Conservation (phyloP, 1,140 invertebrate genomes). For the Episyrphus balteatus region DNA sequence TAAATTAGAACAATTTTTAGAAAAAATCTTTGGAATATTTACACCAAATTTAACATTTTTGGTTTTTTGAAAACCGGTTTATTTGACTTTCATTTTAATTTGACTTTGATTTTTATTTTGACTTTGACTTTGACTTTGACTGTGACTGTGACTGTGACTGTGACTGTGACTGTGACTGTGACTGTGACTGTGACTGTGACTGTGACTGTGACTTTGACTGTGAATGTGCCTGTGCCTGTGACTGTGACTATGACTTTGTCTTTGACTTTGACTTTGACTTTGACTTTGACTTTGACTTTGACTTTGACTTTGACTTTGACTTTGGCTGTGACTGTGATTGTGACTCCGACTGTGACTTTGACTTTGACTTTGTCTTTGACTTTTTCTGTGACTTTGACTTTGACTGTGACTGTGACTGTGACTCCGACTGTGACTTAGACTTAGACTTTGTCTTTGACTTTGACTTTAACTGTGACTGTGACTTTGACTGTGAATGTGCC, state of each 20-base stretch:
- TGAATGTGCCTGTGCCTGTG: slow-evolving; percentile 7
- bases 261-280: slow-evolving; percentile 6
- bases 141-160: slow-evolving; percentile 7
- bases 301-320: slow-evolving; percentile 8
- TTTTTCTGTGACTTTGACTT: slow-evolving; percentile 2
- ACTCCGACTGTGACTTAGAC: no score
- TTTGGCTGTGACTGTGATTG: no score
- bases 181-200: slow-evolving; percentile 8
- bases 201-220: slow-evolving; percentile 7
- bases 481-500: slow-evolving; percentile 7
- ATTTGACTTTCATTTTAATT: no score
- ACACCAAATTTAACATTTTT: no score
- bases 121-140: no score
- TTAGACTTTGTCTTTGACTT: slow-evolving; percentile 4
- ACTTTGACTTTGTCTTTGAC: slow-evolving; percentile 3
- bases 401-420: slow-evolving; percentile 6
- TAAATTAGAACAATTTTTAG: no score
- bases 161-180: slow-evolving; percentile 7
- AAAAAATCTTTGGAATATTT: no score
- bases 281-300: slow-evolving; percentile 6
- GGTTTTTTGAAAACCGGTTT: no score
- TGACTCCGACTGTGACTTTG: slow-evolving; percentile 5
- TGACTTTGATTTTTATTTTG: no score
- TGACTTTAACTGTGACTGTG: slow-evolving; percentile 9
- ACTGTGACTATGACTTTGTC: slow-evolving; percentile 6